phyloP scores from a whole-genome alignment of 2,113 vertebrate species.

The Boulengeromyrus knoepffleri region DNA sequence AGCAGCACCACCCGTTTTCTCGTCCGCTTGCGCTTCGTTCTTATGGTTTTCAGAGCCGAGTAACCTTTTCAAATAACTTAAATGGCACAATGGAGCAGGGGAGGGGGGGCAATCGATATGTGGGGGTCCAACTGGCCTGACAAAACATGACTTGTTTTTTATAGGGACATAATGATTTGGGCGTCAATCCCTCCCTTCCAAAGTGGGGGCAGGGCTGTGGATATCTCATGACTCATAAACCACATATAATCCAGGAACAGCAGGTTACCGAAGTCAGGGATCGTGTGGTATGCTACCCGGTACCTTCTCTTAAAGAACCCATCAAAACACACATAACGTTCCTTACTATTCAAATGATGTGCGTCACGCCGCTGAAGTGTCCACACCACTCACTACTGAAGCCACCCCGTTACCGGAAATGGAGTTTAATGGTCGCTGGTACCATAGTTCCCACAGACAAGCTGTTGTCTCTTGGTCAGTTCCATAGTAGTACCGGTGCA shows the following conservation, averaged over 20 bases:
- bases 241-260: background rate
- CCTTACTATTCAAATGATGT: background rate
- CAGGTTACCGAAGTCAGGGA: background rate
- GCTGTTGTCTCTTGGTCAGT: background rate
- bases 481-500: background rate
- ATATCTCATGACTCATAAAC: background rate
- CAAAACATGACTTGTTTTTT: slow-evolving; percentile 27
- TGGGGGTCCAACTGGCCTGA: slow-evolving; percentile 24
- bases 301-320: background rate
- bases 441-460: background rate
- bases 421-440: background rate
- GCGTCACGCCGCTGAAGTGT: background rate
- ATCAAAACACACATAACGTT: background rate
- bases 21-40: background rate
- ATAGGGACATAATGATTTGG: background rate
- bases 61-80: slow-evolving; percentile 41
- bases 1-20: background rate
- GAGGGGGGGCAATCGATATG: slow-evolving; percentile 31
- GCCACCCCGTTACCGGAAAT: background rate
- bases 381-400: background rate
- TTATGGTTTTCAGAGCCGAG: slow-evolving; percentile 32
- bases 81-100: background rate
- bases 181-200: background rate
- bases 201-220: background rate
- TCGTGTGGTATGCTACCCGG: too few species aligned